Evolutionary conservation across 2,888 invertebrate genomes (phyloP).

Genomic region (Lydus trimaculatus): DNA sequence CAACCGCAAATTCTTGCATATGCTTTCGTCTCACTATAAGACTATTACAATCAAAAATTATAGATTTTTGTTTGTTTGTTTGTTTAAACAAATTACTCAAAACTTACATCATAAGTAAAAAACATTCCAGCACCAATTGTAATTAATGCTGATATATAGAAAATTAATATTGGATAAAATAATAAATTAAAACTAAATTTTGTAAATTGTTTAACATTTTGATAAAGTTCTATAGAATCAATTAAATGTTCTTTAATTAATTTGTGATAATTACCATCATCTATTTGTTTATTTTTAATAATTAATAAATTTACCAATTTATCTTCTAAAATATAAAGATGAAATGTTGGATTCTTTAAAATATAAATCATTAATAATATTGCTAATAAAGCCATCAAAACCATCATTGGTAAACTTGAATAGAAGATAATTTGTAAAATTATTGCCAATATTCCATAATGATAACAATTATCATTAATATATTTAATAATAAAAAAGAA

Average conservation of each 20-base stretch:
- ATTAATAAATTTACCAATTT: background rate
- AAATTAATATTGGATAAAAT: background rate
- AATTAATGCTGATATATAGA: background rate
- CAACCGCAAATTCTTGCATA: too few relatives aligned
- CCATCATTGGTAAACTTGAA: background rate
- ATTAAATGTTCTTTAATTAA: background rate
- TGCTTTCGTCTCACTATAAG: too few relatives aligned
- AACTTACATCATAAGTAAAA: background rate
- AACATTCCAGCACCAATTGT: background rate
- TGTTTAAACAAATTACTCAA: too few relatives aligned
- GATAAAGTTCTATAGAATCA: background rate
- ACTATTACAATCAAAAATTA: too few relatives aligned
- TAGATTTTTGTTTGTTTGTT: too few relatives aligned
- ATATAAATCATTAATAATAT: background rate
- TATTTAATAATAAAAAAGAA: background rate
- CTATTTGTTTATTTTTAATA: background rate
- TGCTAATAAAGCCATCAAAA: background rate
- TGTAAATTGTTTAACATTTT: background rate
- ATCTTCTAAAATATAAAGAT: background rate
- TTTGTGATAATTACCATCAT: constrained; percentile 5
- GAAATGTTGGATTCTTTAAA: background rate
- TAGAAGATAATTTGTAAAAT: background rate
- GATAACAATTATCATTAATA: background rate
- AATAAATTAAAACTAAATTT: background rate
- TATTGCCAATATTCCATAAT: background rate